These are phyloP conservation scores for Cephus nigrinus DNA, from an alignment of 2,888 invertebrate genomes.

Conservation along the genomic window DNA sequence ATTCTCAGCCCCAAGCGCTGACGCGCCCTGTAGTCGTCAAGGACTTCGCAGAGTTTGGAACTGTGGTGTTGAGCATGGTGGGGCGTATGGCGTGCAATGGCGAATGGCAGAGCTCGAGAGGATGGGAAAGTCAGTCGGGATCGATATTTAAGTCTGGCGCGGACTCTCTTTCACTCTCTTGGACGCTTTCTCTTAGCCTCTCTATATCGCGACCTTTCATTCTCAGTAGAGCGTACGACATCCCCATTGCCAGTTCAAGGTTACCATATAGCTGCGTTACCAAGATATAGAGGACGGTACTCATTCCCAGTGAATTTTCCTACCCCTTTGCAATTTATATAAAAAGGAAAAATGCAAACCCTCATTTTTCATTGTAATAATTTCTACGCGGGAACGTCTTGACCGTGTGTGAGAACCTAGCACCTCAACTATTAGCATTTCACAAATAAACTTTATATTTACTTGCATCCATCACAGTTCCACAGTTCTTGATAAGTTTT, in stretches of 20 bases:
- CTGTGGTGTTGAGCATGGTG: conserved; percentile 16
- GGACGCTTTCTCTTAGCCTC: neutral
- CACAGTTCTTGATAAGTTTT: no score
- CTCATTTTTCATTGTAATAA: neutral
- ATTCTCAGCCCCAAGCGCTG: conserved; percentile 2
- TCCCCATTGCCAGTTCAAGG: neutral
- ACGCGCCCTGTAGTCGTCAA: conserved; percentile 27
- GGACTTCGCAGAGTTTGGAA: conserved; percentile 34
- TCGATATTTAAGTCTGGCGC: neutral
- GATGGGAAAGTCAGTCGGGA: conserved; percentile 21
- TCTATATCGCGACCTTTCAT: neutral
- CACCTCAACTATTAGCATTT: no score
- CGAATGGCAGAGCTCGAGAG: conserved; percentile 26
- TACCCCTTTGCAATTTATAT: neutral
- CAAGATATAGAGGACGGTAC: neutral
- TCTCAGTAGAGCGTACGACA: neutral
- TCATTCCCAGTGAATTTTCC: neutral
- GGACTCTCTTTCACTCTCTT: neutral
- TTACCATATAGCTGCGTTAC: neutral
- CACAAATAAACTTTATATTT: no score
- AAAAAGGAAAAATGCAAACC: neutral
- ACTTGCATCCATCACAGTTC: no score
- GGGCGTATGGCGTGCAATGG: neutral
- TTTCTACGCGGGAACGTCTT: neutral
- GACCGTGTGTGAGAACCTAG: no score